These are phyloP conservation scores for Pristionchus japonicus DNA, from an alignment of 2,888 invertebrate genomes.

Conservation along the genomic window DNA sequence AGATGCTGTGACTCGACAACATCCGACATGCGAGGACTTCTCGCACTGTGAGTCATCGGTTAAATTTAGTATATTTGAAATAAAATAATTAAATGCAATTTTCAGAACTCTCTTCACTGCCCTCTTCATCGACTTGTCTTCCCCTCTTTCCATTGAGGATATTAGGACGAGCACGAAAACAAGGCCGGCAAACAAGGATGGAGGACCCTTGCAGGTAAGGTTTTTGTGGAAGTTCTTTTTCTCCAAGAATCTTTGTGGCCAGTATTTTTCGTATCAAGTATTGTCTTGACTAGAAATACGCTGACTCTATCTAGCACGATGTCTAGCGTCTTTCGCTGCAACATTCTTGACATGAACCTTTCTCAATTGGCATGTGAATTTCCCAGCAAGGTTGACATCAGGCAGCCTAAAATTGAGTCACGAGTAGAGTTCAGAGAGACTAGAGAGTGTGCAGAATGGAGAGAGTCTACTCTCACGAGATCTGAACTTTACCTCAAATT, in stretches of 20 bases:
- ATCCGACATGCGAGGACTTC: not conserved
- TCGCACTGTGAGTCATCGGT: not conserved
- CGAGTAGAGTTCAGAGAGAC: not conserved
- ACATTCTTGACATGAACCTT: too few species aligned
- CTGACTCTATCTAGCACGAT: too few species aligned
- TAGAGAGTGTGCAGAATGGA: too few species aligned
- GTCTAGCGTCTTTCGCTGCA: too few species aligned
- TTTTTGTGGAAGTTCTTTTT: too few species aligned
- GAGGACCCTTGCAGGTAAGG: constrained; percentile 21
- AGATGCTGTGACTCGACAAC: not conserved
- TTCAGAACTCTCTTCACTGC: not conserved
- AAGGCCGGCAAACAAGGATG: not conserved
- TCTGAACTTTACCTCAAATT: too few species aligned
- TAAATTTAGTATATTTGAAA: not conserved
- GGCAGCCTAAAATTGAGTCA: not conserved
- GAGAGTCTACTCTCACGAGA: too few species aligned
- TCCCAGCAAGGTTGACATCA: not conserved
- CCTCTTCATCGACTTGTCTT: not conserved
- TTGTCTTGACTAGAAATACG: too few species aligned
- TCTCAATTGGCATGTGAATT: too few species aligned
- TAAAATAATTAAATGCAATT: not conserved
- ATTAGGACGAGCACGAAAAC: constrained; percentile 29
- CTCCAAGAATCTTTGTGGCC: too few species aligned
- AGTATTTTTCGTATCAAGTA: too few species aligned
- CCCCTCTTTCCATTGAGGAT: constrained; percentile 15